Evolutionary conservation across 2,113 vertebrate genomes (phyloP).

Genomic region (Pangasianodon hypophthalmus): DNA sequence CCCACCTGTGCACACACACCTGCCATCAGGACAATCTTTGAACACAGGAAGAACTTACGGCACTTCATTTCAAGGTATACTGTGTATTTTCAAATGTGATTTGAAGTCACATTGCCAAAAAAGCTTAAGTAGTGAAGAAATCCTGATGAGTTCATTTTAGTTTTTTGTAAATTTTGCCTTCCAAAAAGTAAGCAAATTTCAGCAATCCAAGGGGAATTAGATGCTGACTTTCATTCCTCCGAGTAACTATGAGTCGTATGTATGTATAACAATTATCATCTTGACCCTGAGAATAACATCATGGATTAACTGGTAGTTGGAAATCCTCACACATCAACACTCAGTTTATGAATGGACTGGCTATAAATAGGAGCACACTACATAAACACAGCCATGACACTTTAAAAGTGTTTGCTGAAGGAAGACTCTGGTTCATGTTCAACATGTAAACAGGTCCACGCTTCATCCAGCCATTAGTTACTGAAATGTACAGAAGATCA

Average conservation of each 20-base stretch:
- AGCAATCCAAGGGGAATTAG: not conserved
- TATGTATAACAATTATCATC: not conserved
- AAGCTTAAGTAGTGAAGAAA: not conserved
- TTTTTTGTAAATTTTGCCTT: not conserved
- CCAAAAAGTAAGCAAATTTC: not conserved
- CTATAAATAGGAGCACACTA: conserved; percentile 4
- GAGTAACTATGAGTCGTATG: not conserved
- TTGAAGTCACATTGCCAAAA: too few species aligned
- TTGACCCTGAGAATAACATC: not conserved
- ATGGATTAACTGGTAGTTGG: not conserved
- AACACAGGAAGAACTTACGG: not conserved
- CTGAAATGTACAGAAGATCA: not conserved
- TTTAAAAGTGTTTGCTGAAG: conserved; percentile 59
- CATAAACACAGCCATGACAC: conserved; percentile 53
- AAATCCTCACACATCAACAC: conserved; percentile 3
- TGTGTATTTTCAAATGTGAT: not conserved
- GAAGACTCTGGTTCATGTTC: conserved; percentile 27
- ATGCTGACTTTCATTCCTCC: not conserved
- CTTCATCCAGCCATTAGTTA: not conserved
- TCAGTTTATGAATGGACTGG: not conserved
- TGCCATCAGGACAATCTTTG: not conserved
- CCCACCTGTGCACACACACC: not conserved
- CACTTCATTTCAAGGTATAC: not conserved
- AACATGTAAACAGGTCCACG: not conserved
- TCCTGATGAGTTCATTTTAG: not conserved